Evolutionary conservation across 1,140 invertebrate species (phyloP), one percentile per base, ranked within the genome.

Genomic region (Melipona quadrifasciata): DNA sequence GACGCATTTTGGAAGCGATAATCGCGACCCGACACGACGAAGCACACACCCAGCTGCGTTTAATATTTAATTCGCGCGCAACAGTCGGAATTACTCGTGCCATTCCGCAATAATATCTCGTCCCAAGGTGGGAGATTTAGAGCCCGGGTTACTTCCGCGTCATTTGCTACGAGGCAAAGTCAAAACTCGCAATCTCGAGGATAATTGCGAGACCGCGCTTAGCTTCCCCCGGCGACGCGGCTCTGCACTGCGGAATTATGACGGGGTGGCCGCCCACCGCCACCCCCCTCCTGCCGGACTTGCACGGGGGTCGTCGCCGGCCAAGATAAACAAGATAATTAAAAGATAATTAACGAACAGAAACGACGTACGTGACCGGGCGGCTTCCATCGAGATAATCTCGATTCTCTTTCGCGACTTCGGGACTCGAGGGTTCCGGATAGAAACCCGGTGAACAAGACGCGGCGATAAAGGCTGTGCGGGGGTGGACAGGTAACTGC

Each of bases 321-420:
- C 89, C 81, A 91, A 91, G 92, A 92, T 93, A 93, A 93, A 93
- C 91, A 92, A 92, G 91, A 92, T 92, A 90, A 92, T 93, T 91
- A 92, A 93, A 92, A 92, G 91, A 89, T 91, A 90, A 92, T 92
- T 91, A 92, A 91, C 91, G 82, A 83, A 91, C 89, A 88, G 86
- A 58, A 82, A 82, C 75, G 70, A 58, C 39, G 83, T 88, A 92
- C 91, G 90, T 91, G 88, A 91, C 91, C 64, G 72, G 81, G 75
- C 72, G 73, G 74, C 19, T 58, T 53, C 21, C 34, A 71, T 31
- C 14, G 53, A 83, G 84, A 91, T 91, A 90, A 92, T 91, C 87
- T 86, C 82, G 80, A 87, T 90, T 84, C 80, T 84, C 89, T 81
- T 89, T 80, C 83, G 31, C 76, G 76, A 61, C 39, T 80, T 80